Conservation (phyloP, 2,888 invertebrate species). For the Lasius platythorax region DNA sequence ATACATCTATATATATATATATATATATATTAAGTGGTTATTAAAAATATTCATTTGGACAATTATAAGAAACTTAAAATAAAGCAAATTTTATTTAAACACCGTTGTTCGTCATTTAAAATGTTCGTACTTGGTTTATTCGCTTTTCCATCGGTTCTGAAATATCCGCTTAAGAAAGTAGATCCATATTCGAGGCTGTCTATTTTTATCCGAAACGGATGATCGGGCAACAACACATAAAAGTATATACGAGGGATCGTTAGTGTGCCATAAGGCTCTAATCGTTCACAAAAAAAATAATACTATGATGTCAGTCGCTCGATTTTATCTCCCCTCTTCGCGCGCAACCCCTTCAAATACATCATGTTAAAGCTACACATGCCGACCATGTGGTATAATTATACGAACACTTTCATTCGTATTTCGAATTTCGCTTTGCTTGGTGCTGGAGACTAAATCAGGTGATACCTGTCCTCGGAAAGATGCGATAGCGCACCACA, state of each 20-base stretch:
- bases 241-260: slow-evolving; percentile 58
- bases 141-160: slow-evolving; percentile 19
- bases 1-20: no score
- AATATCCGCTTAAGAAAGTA: slow-evolving; percentile 47
- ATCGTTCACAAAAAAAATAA: slow-evolving; percentile 39
- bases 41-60: neutral
- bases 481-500: slow-evolving; percentile 15
- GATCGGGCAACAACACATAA: slow-evolving; percentile 31
- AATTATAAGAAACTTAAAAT: neutral
- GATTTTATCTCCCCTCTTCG: slow-evolving; percentile 57
- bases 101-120: neutral
- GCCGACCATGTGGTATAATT: slow-evolving; percentile 36
- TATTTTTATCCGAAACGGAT: slow-evolving; percentile 34
- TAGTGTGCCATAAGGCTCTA: slow-evolving; percentile 60
- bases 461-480: slow-evolving; percentile 28
- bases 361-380: slow-evolving; percentile 42
- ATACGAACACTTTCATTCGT: slow-evolving; percentile 34
- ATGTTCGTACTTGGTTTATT: slow-evolving; percentile 5
- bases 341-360: slow-evolving; percentile 43
- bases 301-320: slow-evolving; percentile 15
- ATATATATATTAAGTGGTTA: neutral
- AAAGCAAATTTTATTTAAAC: neutral
- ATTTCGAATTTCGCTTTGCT: slow-evolving; percentile 12
- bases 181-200: slow-evolving; percentile 45
- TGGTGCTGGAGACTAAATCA: slow-evolving; percentile 15